A percentile compares a stretch with the other conserved stretches of the same genome.
phyloP scores from a whole-genome alignment of 2,113 vertebrate species.

The Redunca redunca region DNA sequence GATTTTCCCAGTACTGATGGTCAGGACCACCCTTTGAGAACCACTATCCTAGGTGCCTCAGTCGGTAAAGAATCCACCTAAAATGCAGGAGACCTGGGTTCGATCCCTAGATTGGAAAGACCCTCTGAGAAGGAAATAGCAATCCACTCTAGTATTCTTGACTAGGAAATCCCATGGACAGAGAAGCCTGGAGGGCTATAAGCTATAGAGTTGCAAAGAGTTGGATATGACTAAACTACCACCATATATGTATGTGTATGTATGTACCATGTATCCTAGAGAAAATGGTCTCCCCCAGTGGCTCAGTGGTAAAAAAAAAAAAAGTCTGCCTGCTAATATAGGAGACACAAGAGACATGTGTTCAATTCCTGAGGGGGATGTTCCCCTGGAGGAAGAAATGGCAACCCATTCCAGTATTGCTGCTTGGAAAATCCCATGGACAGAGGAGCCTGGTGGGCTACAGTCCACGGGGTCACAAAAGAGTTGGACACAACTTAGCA shows the following conservation, averaged over 20 bases:
- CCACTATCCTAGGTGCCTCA: not conserved
- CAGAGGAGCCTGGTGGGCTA: not conserved
- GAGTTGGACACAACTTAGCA: not conserved
- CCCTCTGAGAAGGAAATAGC: not conserved
- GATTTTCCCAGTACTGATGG: no score
- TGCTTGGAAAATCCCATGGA: not conserved
- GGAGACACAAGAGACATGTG: not conserved
- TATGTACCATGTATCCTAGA: not conserved
- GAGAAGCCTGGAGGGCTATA: not conserved
- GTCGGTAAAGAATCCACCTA: not conserved
- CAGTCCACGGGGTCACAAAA: not conserved
- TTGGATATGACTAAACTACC: not conserved
- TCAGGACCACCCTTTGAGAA: not conserved
- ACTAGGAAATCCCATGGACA: not conserved
- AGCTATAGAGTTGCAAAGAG: not conserved
- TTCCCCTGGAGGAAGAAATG: not conserved
- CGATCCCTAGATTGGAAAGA: not conserved
- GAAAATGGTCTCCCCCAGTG: not conserved
- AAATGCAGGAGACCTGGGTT: not conserved
- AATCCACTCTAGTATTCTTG: not conserved
- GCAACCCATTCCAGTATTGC: not conserved
- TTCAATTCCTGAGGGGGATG: not conserved
- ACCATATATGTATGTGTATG: not conserved
- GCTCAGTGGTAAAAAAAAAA: not conserved
- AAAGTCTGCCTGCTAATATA: not conserved